These are phyloP conservation scores for Mus pahari DNA, from an alignment of 2,113 vertebrate genomes.

Conservation along the genomic window DNA sequence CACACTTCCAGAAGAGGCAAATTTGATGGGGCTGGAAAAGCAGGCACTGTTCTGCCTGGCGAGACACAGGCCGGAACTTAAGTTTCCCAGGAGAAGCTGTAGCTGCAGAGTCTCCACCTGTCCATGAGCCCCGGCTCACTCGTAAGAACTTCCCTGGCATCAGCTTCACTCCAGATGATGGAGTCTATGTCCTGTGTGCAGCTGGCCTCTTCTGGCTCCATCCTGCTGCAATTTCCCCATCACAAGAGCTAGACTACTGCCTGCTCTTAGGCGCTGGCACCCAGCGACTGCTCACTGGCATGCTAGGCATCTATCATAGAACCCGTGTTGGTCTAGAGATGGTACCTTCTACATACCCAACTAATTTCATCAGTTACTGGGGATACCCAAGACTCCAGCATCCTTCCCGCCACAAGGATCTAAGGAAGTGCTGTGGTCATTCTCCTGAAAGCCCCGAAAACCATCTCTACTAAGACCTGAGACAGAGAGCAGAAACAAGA, in stretches of 20 bases:
- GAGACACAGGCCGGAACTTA: neutral
- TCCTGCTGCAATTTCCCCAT: neutral
- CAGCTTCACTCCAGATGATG: neutral
- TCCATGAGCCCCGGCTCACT: neutral
- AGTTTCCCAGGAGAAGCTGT: neutral
- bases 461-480: neutral
- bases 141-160: rapidly evolving
- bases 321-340: rapidly evolving
- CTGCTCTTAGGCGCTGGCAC: neutral
- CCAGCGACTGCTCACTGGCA: rapidly evolving
- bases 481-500: rapidly evolving
- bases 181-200: neutral
- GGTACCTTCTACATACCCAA: rapidly evolving
- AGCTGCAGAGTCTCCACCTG: neutral
- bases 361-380: rapidly evolving
- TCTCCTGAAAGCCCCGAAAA: neutral
- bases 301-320: no score
- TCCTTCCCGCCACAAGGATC: neutral
- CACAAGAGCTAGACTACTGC: no score
- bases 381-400: rapidly evolving
- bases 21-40: neutral
- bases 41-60: no score
- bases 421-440: neutral
- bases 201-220: neutral
- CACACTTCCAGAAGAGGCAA: neutral